Percentiles rank a stretch among this genome's conserved stretches.
phyloP scores from a whole-genome alignment of 2,888 invertebrate species.

The Synanthedon myopaeformis region DNA sequence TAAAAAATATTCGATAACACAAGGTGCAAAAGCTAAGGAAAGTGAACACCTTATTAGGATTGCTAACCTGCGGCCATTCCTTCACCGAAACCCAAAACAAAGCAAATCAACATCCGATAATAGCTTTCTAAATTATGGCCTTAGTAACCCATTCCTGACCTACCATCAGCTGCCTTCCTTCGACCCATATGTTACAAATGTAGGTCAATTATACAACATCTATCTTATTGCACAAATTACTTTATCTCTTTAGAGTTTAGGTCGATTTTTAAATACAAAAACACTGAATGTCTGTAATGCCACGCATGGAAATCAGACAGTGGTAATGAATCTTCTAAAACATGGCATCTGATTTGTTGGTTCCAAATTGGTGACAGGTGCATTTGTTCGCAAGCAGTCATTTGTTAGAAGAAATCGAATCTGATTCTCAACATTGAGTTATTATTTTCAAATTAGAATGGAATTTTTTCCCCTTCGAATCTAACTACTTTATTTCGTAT shows the following conservation, averaged over 20 bases:
- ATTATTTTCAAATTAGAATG: slow-evolving; percentile 24
- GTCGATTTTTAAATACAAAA: slow-evolving; percentile 11
- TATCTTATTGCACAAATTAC: slow-evolving; percentile 11
- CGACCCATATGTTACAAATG: slow-evolving; percentile 56
- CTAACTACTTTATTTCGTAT: too few relatives aligned
- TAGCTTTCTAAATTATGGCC: slow-evolving; percentile 48
- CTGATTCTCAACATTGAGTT: slow-evolving; percentile 34
- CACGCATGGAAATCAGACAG: slow-evolving; percentile 21
- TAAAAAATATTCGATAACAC: slow-evolving; percentile 43
- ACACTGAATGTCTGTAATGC: slow-evolving; percentile 12
- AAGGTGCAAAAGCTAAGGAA: slow-evolving; percentile 58
- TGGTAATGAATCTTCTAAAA: slow-evolving; percentile 47
- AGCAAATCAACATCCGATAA: slow-evolving; percentile 53
- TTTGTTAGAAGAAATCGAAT: slow-evolving; percentile 26
- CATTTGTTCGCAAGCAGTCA: slow-evolving; percentile 25
- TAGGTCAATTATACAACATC: slow-evolving; percentile 43
- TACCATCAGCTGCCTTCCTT: slow-evolving; percentile 52
- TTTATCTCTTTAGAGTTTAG: slow-evolving; percentile 11
- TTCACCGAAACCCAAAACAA: slow-evolving; percentile 35
- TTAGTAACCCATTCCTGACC: slow-evolving; percentile 49
- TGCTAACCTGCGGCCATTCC: slow-evolving; percentile 33
- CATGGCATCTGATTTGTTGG: slow-evolving; percentile 39
- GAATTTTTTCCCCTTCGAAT: slow-evolving; percentile 20
- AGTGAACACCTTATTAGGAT: slow-evolving; percentile 51
- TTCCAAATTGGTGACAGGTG: slow-evolving; percentile 47